These are phyloP conservation scores for Mythimna lalbum DNA, from an alignment of 2,888 invertebrate genomes.

Conservation along the genomic window DNA sequence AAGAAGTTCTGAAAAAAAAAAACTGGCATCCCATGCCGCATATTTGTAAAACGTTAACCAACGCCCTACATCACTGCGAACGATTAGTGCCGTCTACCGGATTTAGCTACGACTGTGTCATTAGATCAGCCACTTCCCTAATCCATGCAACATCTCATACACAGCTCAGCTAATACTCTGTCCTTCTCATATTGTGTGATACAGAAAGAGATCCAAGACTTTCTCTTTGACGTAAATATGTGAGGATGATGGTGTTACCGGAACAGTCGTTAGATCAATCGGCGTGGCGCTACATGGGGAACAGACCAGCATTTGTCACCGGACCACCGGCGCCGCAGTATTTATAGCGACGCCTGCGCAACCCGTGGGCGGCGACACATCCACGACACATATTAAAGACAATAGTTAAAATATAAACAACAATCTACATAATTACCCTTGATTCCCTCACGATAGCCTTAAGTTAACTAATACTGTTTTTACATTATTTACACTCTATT, in stretches of 20 bases:
- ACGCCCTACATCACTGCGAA: constrained; percentile 72
- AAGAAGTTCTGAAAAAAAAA: constrained; percentile 63
- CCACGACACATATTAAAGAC: constrained; percentile 70
- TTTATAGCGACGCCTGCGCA: constrained; percentile 88
- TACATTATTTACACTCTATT: constrained; percentile 79
- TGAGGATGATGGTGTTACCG: constrained; percentile 73
- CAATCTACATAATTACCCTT: constrained; percentile 70
- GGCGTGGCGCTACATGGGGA: constrained; percentile 84
- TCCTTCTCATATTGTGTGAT: constrained; percentile 40
- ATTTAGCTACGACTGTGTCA: constrained; percentile 83
- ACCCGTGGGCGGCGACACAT: constrained; percentile 83
- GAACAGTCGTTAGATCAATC: constrained; percentile 86
- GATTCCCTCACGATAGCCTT: constrained; percentile 71
- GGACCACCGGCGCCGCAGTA: constrained; percentile 89
- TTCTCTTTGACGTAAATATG: constrained; percentile 64
- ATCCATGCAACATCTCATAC: constrained; percentile 64
- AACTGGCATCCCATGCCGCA: constrained; percentile 70
- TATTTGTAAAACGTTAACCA: constrained; percentile 74
- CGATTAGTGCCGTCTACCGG: constrained; percentile 84
- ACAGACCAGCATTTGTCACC: constrained; percentile 88
- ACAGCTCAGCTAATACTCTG: constrained; percentile 43
- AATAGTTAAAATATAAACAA: constrained; percentile 70
- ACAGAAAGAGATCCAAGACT: constrained; percentile 66
- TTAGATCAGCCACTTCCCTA: constrained; percentile 83
- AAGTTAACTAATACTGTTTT: constrained; percentile 67